Evolutionary conservation across 2,113 vertebrate species (phyloP).

Genomic region (Lota lota): DNA sequence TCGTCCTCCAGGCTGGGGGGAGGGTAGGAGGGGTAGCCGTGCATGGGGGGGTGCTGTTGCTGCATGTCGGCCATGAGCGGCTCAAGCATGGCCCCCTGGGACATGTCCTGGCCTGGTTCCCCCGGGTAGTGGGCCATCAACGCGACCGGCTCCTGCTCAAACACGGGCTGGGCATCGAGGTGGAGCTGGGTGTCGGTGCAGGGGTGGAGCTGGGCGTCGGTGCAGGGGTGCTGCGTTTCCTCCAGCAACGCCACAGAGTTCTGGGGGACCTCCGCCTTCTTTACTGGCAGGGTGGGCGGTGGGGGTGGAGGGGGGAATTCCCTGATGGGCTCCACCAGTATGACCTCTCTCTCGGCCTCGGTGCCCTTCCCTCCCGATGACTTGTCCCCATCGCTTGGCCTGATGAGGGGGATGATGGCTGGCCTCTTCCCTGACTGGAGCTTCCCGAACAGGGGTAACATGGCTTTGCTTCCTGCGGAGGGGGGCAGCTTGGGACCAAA

Average conservation of each 20-base stretch:
- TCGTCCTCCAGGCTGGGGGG: constrained; percentile 81
- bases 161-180: constrained; percentile 61
- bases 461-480: constrained; percentile 84
- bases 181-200: constrained; percentile 66
- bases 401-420: constrained; percentile 71
- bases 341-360: constrained; percentile 74
- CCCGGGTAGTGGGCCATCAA: constrained; percentile 68
- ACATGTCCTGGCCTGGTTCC: constrained; percentile 65
- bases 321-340: constrained; percentile 78
- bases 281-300: constrained; percentile 68
- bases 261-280: constrained; percentile 64
- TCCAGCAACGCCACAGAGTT: constrained; percentile 60
- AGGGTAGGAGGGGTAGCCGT: constrained; percentile 80
- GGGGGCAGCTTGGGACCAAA: constrained; percentile 97
- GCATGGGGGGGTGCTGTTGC: constrained; percentile 70
- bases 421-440: constrained; percentile 84
- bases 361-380: constrained; percentile 65
- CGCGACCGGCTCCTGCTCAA: constrained; percentile 68
- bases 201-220: constrained; percentile 67
- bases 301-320: constrained; percentile 81
- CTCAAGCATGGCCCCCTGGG: constrained; percentile 74
- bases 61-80: constrained; percentile 78
- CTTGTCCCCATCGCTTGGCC: constrained; percentile 74
- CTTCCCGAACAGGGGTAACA: constrained; percentile 93
- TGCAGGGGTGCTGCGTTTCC: constrained; percentile 50